Base-by-base conservation (phyloP, 2,888 invertebrate genomes). In the Polyommatus icarus region DNA sequence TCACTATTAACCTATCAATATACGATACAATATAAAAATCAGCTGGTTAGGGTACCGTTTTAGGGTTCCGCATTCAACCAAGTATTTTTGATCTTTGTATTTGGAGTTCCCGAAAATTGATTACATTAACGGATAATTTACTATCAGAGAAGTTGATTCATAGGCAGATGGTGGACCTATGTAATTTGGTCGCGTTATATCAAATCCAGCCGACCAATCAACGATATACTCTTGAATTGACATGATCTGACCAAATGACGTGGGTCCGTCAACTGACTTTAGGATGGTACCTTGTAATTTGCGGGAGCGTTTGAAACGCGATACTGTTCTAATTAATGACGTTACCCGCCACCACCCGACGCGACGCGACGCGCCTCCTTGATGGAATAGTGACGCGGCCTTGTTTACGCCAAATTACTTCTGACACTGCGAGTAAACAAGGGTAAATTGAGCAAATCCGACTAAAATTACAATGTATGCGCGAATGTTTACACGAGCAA, bases 271-370 rank as follows among this genome's bases (percentile, higher is more conserved):
- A 7, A 36, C 36, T 36, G 7, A 1, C 1, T 36, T 6, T 36
- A 1, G 1, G 36, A 36, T 36, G 36, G 36, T 67, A 29, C 67
- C 29, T 29, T 67, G 67, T 24, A 36, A 8, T 72, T 36, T 40
- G 40, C 72, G 67, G 32, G 1, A 67, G 32, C 72, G n/a, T 40
- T 40, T 46, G 73, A 50, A 73, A 73, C 15, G 18, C 46, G 50
- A 73, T 73, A 73, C 50, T 73, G 73, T 29, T 73, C 24, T 24
- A 73, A 73, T 72, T 72, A 73, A 24, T 73, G 73, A 50, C 73
- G 20, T 46, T 50, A 40, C 24, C 50, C 73, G n/a, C 24, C 73
- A 20, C 20, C 36, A 46, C 40, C 10, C 61, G 24, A 46, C n/a
- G 18, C 73, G 46, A 36, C 72, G 40, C 72, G 24, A 24, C 32